Conservation (phyloP, 2,113 vertebrate genomes). For the Pteruthius melanotis region DNA sequence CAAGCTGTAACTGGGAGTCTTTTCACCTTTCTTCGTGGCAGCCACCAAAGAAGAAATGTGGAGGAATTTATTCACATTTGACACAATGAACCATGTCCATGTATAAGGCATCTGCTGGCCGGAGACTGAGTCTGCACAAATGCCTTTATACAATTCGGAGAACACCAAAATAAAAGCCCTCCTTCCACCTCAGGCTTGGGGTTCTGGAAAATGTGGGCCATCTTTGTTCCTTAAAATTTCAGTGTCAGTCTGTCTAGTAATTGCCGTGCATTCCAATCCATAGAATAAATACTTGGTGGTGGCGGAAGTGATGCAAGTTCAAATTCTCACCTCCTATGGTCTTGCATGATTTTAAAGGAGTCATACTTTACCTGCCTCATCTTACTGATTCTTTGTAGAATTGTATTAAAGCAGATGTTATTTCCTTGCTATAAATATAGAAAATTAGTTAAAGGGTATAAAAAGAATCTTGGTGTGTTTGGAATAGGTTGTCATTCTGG, state of each 20-base stretch:
- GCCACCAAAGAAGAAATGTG: not conserved
- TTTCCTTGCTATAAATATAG: not conserved
- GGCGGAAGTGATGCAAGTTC: not conserved
- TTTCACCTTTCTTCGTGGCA: not conserved
- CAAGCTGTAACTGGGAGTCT: not conserved
- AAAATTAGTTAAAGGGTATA: not conserved
- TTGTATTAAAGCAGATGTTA: not conserved
- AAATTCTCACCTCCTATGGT: not conserved
- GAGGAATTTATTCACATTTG: not conserved
- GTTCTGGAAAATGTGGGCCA: not conserved
- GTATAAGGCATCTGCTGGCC: not conserved
- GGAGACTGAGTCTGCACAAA: not conserved
- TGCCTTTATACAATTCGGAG: not conserved
- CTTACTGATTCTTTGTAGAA: not conserved
- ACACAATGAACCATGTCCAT: not conserved
- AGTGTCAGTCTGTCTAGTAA: not conserved
- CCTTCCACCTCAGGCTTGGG: not conserved
- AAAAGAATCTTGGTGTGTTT: not conserved
- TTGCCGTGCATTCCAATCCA: not conserved
- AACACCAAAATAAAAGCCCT: not conserved
- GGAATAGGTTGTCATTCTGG: not conserved
- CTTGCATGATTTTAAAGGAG: not conserved
- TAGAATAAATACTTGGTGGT: not conserved
- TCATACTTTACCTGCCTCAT: not conserved
- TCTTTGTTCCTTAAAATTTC: not conserved